These are phyloP conservation scores for Zalophus californianus DNA, from an alignment of 2,797 vertebrate species.

Conservation along the genomic window DNA sequence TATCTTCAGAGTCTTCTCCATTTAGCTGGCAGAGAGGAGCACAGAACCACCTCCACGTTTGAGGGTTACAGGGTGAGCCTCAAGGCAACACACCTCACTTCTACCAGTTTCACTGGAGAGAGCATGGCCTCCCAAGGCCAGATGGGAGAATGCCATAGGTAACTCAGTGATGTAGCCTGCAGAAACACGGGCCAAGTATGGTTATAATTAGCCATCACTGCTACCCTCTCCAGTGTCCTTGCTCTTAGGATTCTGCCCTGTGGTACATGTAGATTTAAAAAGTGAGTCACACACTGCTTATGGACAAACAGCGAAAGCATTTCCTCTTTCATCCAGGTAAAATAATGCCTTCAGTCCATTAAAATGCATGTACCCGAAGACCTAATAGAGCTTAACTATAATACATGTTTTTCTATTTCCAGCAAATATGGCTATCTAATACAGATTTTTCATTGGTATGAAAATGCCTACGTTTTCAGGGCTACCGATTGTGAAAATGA, in stretches of 20 bases:
- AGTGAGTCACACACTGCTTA: neutral
- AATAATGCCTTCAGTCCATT: neutral
- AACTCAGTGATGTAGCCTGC: neutral
- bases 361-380: neutral
- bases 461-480: neutral
- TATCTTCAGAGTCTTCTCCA: neutral
- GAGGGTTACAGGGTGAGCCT: neutral
- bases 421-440: neutral
- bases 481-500: neutral
- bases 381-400: neutral
- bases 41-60: neutral
- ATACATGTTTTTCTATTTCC: neutral
- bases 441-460: neutral
- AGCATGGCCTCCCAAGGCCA: neutral
- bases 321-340: constrained; percentile 22
- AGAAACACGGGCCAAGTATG: neutral
- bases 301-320: constrained; percentile 24
- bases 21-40: neutral
- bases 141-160: no score
- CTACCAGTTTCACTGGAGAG: neutral
- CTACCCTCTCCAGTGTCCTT: neutral
- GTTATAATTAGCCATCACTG: neutral
- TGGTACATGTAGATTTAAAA: neutral
- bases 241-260: neutral
- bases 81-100: neutral